These are phyloP conservation scores for Henricia sp. DNA, from an alignment of 53 echinoderm and acorn worm genomes.

Conservation along the genomic window DNA sequence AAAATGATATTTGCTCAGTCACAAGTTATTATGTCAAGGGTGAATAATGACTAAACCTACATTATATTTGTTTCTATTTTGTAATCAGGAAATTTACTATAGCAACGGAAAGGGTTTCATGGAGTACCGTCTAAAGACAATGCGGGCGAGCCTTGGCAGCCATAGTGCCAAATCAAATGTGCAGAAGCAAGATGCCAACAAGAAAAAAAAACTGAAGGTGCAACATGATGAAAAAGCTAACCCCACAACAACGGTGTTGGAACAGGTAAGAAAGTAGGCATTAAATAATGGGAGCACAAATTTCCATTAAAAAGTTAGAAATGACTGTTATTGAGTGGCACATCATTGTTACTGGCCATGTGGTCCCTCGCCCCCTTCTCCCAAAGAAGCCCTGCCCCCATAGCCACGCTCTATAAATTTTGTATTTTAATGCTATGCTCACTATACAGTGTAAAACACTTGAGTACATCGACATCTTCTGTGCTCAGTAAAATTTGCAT, in stretches of 20 bases:
- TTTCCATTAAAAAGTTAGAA: background rate
- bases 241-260: constrained; percentile 23
- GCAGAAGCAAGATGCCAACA: background rate
- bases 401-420: no score
- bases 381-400: no score
- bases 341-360: no score
- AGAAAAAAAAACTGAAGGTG: background rate
- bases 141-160: background rate
- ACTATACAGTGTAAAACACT: no score
- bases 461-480: no score
- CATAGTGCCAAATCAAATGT: background rate
- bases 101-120: constrained; percentile 20
- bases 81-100: constrained; percentile 18
- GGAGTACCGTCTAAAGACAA: constrained; percentile 18
- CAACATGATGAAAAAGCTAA: background rate
- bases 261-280: background rate
- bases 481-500: background rate
- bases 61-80: background rate
- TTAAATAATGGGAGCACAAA: background rate
- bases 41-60: background rate
- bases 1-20: background rate
- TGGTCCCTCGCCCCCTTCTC: no score
- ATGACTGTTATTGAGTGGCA: no score
- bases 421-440: no score
- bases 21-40: background rate